A percentile compares a stretch with the other conserved stretches of the same genome.
Evolutionary conservation across 1,140 invertebrate genomes (phyloP).

Genomic region (Paralvinella palmiformis): DNA sequence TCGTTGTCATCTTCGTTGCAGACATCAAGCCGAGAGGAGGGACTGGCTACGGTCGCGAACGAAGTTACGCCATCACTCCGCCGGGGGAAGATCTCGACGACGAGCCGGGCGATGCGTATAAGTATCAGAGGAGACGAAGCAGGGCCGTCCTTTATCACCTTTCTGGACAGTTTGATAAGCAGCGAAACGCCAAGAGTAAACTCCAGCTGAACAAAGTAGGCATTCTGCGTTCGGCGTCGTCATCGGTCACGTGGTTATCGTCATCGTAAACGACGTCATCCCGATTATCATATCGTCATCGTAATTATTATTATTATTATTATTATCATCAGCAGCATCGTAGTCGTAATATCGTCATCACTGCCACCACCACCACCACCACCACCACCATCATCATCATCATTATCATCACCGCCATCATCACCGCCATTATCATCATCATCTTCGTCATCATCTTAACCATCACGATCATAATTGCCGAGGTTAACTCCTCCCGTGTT

Average conservation of each 20-base stretch:
- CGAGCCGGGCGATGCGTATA: constrained; percentile 59
- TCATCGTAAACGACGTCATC: neutral
- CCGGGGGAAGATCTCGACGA: constrained; percentile 39
- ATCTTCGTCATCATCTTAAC: neutral
- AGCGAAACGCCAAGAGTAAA: constrained; percentile 70
- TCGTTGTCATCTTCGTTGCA: no score
- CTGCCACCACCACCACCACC: no score
- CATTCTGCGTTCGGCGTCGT: no score
- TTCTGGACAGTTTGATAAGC: constrained; percentile 67
- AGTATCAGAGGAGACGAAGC: constrained; percentile 16
- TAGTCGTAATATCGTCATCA: constrained; percentile 1
- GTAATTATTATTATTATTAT: neutral
- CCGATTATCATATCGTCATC: neutral
- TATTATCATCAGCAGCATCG: neutral
- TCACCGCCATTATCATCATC: neutral
- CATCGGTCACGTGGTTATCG: no score
- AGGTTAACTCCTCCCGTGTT: no score
- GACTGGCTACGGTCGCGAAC: no score
- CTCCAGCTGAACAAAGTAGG: constrained; percentile 85
- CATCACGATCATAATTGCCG: neutral
- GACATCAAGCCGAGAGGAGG: no score
- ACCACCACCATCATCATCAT: constrained; percentile 1
- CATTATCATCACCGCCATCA: neutral
- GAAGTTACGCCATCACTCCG: neutral
- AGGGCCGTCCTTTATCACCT: constrained; percentile 93